Conservation (phyloP, 2,113 vertebrate species). For the Pterocles gutturalis region DNA sequence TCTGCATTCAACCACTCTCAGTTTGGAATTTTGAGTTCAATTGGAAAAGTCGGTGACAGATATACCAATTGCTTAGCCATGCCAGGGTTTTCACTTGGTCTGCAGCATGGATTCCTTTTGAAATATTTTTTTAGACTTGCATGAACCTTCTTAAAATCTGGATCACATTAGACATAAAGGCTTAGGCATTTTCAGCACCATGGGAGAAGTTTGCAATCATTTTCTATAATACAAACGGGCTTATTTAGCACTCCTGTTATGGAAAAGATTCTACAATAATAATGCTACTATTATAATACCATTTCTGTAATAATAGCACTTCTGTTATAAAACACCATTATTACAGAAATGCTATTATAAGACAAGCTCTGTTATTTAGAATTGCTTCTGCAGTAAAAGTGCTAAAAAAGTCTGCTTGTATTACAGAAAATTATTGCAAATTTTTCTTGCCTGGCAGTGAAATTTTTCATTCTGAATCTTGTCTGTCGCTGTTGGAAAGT, state of each 20-base stretch:
- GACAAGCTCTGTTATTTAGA: conserved; percentile 83
- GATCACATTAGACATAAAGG: conserved; percentile 61
- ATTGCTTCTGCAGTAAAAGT: conserved; percentile 83
- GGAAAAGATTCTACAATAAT: conserved; percentile 78
- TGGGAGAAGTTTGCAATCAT: conserved; percentile 79
- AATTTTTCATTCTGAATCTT: conserved; percentile 79
- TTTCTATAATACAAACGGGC: conserved; percentile 77
- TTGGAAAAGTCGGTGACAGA: conserved; percentile 45
- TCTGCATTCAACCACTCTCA: neutral
- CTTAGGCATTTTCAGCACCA: conserved; percentile 66
- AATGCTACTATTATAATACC: conserved; percentile 84
- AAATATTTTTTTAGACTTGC: neutral
- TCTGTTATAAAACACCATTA: conserved; percentile 87
- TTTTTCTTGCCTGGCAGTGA: conserved; percentile 77
- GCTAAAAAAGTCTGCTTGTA: conserved; percentile 78
- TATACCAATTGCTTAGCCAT: neutral
- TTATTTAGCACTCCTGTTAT: conserved; percentile 80
- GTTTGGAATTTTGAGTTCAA: conserved; percentile 28
- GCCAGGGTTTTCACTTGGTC: neutral
- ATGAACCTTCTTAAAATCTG: conserved; percentile 35
- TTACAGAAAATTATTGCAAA: conserved; percentile 84
- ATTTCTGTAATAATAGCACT: conserved; percentile 86
- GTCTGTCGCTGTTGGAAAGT: conserved; percentile 72
- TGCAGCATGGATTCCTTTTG: conserved; percentile 6
- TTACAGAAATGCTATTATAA: conserved; percentile 85